These are phyloP conservation scores for Harpalus rubripes DNA, from an alignment of 2,888 invertebrate species.

Conservation along the genomic window DNA sequence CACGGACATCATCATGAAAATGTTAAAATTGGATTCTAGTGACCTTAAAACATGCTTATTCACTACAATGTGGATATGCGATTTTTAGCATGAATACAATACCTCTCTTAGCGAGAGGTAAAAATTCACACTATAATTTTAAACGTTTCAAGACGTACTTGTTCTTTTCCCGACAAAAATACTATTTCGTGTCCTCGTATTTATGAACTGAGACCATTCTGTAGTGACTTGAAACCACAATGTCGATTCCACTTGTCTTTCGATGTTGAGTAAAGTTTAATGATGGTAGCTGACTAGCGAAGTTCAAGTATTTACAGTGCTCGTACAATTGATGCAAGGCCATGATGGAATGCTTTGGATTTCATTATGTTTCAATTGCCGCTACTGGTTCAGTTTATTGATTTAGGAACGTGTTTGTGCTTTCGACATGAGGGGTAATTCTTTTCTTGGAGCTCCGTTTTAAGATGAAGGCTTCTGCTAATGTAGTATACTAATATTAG, in stretches of 20 bases:
- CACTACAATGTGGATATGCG: too few relatives aligned
- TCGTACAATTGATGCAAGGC: constrained; percentile 40
- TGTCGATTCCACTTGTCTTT: not conserved
- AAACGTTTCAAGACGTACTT: too few relatives aligned
- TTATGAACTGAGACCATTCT: not conserved
- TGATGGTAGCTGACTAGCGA: constrained; percentile 41
- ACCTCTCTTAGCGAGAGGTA: too few relatives aligned
- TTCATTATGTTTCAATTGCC: constrained; percentile 49
- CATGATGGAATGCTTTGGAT: constrained; percentile 48
- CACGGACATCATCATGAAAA: too few relatives aligned
- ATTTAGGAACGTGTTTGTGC: not conserved
- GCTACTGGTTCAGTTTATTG: constrained; percentile 24
- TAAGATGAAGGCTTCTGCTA: not conserved
- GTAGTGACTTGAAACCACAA: not conserved
- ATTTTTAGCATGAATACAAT: too few relatives aligned
- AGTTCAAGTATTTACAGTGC: constrained; percentile 50
- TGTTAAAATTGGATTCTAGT: too few relatives aligned
- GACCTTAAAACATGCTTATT: too few relatives aligned
- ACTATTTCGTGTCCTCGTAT: not conserved
- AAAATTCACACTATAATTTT: too few relatives aligned
- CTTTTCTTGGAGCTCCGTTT: not conserved
- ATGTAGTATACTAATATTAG: too few relatives aligned
- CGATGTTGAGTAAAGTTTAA: not conserved
- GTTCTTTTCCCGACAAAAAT: not conserved
- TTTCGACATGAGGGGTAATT: not conserved